These are phyloP conservation scores for Crotalus viridis DNA, from an alignment of 2,113 vertebrate species.

Conservation along the genomic window DNA sequence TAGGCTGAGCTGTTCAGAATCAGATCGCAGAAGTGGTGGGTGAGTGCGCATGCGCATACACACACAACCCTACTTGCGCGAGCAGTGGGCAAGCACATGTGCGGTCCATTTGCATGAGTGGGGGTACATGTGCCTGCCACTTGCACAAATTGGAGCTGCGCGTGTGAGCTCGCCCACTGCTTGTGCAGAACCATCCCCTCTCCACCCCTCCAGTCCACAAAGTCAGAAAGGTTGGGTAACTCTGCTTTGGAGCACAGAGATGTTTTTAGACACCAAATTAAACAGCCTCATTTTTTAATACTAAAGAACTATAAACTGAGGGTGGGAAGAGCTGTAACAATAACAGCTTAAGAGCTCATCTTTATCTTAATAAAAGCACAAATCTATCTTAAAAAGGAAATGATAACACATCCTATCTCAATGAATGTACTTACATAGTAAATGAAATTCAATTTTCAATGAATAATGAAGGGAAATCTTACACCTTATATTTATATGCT, in stretches of 20 bases:
- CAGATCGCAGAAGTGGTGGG: neutral
- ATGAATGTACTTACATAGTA: neutral
- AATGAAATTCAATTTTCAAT: neutral
- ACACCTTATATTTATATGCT: neutral
- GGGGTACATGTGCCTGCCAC: neutral
- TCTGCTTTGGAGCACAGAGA: neutral
- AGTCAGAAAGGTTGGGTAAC: neutral
- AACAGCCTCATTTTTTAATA: neutral
- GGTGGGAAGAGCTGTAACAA: neutral
- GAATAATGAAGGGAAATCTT: neutral
- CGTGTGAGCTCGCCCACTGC: fast-evolving
- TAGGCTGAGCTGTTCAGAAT: neutral
- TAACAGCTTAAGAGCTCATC: neutral
- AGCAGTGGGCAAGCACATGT: neutral
- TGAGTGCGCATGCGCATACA: too few relatives aligned
- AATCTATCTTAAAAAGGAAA: neutral
- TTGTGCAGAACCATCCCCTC: neutral
- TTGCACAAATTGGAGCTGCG: neutral
- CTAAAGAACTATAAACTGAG: neutral
- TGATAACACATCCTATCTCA: neutral
- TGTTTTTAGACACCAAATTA: neutral
- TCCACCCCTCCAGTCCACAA: neutral
- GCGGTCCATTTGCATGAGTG: neutral
- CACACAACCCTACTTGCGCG: too few relatives aligned
- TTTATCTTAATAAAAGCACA: neutral